phyloP scores from a whole-genome alignment of 1,140 invertebrate genomes.

The Diprion similis region DNA sequence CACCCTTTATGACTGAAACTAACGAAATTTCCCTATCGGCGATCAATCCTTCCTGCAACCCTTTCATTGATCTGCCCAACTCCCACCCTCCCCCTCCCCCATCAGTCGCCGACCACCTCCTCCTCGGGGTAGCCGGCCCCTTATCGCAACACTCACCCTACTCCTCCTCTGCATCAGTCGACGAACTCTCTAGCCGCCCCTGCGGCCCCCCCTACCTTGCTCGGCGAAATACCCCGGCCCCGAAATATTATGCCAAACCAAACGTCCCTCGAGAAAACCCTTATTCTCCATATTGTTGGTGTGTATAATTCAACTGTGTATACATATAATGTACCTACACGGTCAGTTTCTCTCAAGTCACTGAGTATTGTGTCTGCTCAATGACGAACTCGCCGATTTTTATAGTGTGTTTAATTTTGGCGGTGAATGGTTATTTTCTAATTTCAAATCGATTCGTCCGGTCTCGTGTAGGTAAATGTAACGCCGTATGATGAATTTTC shows the following conservation, averaged over 20 bases:
- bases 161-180: slow-evolving; percentile 31
- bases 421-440: too few species aligned
- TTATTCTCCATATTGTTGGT: not conserved
- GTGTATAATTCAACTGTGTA: not conserved
- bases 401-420: too few species aligned
- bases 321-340: too few species aligned
- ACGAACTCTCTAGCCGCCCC: slow-evolving; percentile 23
- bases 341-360: too few species aligned
- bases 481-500: too few species aligned
- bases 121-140: slow-evolving; percentile 26
- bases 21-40: slow-evolving; percentile 60
- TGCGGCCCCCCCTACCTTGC: not conserved
- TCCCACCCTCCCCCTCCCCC: slow-evolving; percentile 57
- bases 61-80: slow-evolving; percentile 41
- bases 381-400: too few species aligned
- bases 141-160: slow-evolving; percentile 16
- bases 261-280: not conserved
- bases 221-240: not conserved
- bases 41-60: slow-evolving; percentile 50
- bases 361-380: too few species aligned
- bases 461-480: too few species aligned
- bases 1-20: slow-evolving; percentile 56
- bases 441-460: too few species aligned
- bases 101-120: slow-evolving; percentile 38
- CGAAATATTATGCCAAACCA: not conserved